These are phyloP conservation scores for Neosilurus hyrtlii DNA, from an alignment of 2,797 vertebrate genomes.

Conservation along the genomic window DNA sequence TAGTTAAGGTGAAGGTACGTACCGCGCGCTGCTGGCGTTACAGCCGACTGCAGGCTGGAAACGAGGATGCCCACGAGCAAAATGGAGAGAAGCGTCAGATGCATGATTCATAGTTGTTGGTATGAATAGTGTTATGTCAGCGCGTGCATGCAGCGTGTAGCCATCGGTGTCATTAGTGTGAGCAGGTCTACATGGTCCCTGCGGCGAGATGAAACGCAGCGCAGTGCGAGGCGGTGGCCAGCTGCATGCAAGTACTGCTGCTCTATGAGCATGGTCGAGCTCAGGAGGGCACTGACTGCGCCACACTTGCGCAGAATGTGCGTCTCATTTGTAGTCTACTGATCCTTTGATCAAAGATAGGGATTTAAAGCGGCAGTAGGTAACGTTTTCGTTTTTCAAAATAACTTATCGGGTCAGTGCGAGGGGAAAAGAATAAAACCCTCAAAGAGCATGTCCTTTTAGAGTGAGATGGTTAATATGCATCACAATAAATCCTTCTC, in stretches of 20 bases:
- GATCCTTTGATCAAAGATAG: background rate
- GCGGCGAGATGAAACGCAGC: constrained; percentile 63
- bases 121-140: constrained; percentile 70
- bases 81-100: constrained; percentile 77
- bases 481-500: too few species aligned
- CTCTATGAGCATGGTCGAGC: constrained; percentile 53
- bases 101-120: constrained; percentile 83
- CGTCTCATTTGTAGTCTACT: constrained; percentile 18
- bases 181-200: constrained; percentile 62
- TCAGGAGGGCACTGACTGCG: constrained; percentile 54
- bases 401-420: background rate
- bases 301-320: constrained; percentile 51
- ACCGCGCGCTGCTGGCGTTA: constrained; percentile 78
- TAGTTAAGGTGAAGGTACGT: constrained; percentile 67
- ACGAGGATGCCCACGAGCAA: constrained; percentile 76
- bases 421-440: background rate
- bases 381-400: background rate
- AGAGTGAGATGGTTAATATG: background rate
- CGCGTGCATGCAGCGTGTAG: constrained; percentile 66
- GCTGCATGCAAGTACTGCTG: constrained; percentile 57
- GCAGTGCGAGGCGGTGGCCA: constrained; percentile 72
- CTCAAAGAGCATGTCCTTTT: background rate
- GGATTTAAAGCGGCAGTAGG: constrained; percentile 5
- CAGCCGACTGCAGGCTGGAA: constrained; percentile 70
- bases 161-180: background rate